Evolutionary conservation across 1,140 invertebrate species (phyloP), one percentile per base, ranked within the genome.

Genomic region (Trachymyrmex cornetzi): DNA sequence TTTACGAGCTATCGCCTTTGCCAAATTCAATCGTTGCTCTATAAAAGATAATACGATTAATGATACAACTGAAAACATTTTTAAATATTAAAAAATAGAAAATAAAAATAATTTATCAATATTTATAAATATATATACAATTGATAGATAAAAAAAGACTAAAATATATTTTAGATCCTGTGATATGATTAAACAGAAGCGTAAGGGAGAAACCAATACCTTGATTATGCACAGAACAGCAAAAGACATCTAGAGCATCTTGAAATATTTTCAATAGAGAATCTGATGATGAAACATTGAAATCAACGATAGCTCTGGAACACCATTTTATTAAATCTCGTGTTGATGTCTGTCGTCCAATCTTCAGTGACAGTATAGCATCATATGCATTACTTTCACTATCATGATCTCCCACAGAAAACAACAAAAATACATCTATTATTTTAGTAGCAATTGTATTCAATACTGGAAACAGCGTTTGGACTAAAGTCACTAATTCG

Each of bases 251-350:
- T 30, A 99, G 96, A 0, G 98, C 98, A 96, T 99, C 98, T 95
- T 98, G 98, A 80, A 99, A 97, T 2, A 98, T 97, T 94, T 97
- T 97, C 30, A 97, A 95, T 5, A 97, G 97, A 6, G 97, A 97
- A 67, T 97, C 96, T n/a, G 97, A 95, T 53, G 97, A 97, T 0
- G 97, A 96, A 1, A 98, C 96, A 90, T 98, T 96, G 94, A 98
- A 99, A 91, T 97, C 96, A 16, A 96, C 93, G 27, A 97, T 95
- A 11, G 98, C 97, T 92, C 99, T 96, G 16, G 96, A 95, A 93
- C 98, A 99, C 97, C 98, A 98, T 95, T 99, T 99, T 84, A 99
- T 97, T 14, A 99, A 96, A 96, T 99, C 99, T 90, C 99, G 97
- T 0, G 97, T 98, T 1, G 97, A 98, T 24, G 97, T 97, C 22